Evolutionary conservation across 2,113 vertebrate species (phyloP).

Genomic region (Empidonax alnorum): DNA sequence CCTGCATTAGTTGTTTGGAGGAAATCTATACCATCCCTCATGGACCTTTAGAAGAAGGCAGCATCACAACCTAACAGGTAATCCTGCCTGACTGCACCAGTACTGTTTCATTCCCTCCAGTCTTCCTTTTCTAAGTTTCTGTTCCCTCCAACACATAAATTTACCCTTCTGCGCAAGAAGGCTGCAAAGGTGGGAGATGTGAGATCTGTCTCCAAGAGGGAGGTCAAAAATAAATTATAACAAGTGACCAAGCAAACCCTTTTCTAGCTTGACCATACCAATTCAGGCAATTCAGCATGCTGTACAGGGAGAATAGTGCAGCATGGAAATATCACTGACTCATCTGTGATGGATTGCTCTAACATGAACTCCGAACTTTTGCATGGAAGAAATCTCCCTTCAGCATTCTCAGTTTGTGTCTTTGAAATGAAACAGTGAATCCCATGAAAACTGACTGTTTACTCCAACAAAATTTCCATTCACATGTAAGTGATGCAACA

Average conservation of each 20-base stretch:
- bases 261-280: neutral
- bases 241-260: neutral
- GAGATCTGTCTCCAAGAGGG: neutral
- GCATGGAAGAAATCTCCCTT: neutral
- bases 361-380: neutral
- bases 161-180: neutral
- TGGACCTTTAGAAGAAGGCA: neutral
- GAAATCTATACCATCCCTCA: neutral
- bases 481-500: neutral
- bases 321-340: neutral
- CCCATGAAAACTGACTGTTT: neutral
- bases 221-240: neutral
- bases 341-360: neutral
- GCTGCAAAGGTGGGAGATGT: neutral
- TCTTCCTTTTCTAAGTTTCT: neutral
- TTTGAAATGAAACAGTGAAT: conserved; percentile 20
- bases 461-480: neutral
- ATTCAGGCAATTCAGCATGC: neutral
- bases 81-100: neutral
- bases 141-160: neutral
- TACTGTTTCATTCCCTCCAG: neutral
- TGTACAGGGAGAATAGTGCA: neutral
- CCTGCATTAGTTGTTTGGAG: neutral
- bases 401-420: neutral
- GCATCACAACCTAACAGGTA: neutral